Base-by-base conservation (phyloP, 1,140 invertebrate species). In the Heliconius congener region DNA sequence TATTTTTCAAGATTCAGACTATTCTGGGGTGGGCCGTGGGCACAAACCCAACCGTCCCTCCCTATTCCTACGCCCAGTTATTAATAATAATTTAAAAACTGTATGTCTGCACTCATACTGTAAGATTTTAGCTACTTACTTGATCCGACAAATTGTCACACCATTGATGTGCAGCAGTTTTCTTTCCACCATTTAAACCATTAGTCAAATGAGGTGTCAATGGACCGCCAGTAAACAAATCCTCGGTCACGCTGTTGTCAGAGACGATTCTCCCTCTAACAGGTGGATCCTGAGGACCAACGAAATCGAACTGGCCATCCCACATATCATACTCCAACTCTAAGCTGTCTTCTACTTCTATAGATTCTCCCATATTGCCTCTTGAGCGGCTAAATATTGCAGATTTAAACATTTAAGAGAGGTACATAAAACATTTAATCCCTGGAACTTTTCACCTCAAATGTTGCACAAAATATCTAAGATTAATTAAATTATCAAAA, bases 261-360 rank as follows among this genome's bases (percentile, higher is more conserved):
- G 92, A 94, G 77, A 86, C 88, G 76, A 90, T 89, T 34, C 89
- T 84, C 18, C 76, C 83, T 72, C 92, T 83, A 73, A 86, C 87
- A 8, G 85, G 87, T 13, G 91, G 88, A 8, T 86, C 91, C 83
- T 94, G 94, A n/a, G 93, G 94, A n/a, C 97, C 97, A 82, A 97
- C 95, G 90, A 98, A 97, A 92, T 97, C 96, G 90, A 98, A 98
- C 94, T 98, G 97, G 71, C 97, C 97, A 88, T 97, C 97, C 97
- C 97, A 98, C 95, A 98, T 96, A 89, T 98, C 97, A 92, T 97
- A 97, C 90, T 97, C 97, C 87, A 97, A 94, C 81, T 96, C 96
- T 79, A 95, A 94, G 83, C 95, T 95, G 85, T 96, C 95, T 83
- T 95, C 94, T 8, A 94, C 90, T 46, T 95, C 94, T 77, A 91